phyloP scores from a whole-genome alignment of 2,797 vertebrate species.

The Melanotaenia boesemani region DNA sequence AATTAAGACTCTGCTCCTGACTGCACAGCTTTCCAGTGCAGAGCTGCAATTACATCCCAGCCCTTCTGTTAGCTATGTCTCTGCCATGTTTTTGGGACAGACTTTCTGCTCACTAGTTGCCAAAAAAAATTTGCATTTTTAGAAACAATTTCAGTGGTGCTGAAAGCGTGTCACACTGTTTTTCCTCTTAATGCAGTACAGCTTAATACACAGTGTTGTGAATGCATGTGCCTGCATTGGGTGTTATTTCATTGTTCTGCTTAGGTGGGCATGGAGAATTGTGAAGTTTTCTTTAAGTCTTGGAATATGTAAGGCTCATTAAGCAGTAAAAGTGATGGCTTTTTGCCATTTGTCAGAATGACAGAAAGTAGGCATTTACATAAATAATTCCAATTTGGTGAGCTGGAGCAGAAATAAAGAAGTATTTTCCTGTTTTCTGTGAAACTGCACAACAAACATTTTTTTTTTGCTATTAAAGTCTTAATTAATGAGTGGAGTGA shows the following conservation, averaged over 20 bases:
- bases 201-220: slow-evolving; percentile 10
- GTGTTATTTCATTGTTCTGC: slow-evolving; percentile 32
- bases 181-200: background rate
- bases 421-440: slow-evolving; percentile 12
- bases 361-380: slow-evolving; percentile 8
- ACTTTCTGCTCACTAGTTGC: slow-evolving; percentile 32
- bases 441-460: slow-evolving; percentile 1
- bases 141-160: slow-evolving; percentile 28
- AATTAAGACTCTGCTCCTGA: slow-evolving; percentile 56
- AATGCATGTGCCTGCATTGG: slow-evolving; percentile 13
- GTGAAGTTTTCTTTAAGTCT: slow-evolving; percentile 14
- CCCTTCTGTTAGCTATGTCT: slow-evolving; percentile 29
- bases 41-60: slow-evolving; percentile 56
- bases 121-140: slow-evolving; percentile 27
- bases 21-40: slow-evolving; percentile 39
- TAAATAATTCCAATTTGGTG: slow-evolving; percentile 1
- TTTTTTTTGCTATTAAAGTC: slow-evolving; percentile 4
- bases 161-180: slow-evolving; percentile 21
- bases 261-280: slow-evolving; percentile 14
- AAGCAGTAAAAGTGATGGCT: slow-evolving; percentile 12
- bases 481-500: slow-evolving; percentile 4
- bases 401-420: background rate
- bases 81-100: slow-evolving; percentile 20
- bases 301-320: slow-evolving; percentile 13
- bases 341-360: slow-evolving; percentile 7